Base-by-base conservation (phyloP, 2,888 invertebrate species). In the Aspidiotus rigidus region DNA sequence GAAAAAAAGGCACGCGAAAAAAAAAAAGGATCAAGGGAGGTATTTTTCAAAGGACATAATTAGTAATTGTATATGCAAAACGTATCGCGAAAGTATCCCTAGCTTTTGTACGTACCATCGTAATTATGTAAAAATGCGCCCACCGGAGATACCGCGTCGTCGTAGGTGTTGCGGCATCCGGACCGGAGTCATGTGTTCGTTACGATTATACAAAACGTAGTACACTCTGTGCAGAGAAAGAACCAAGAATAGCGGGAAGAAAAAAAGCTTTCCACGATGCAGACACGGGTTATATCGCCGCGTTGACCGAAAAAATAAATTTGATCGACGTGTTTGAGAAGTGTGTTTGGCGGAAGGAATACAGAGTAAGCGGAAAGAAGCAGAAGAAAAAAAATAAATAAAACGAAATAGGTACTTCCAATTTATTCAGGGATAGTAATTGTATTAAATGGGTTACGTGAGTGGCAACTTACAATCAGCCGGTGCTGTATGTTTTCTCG, bases 1-100 rank as follows among this genome's bases (percentile, higher is more conserved):
- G 57, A 56, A 62, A 66, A 56, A 56, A 56, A 15, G 7, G 49
- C 11, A 7, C 15, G 7, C 10, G 56, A 2, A 5, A 17, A 66
- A 66, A 57, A 56, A 17, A 17, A 66, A 66, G 66, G 66, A 57
- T 28, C 57, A 57, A 66, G 66, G 66, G 66, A 66, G 66, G 57
- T 66, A 66, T 57, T 66, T 64, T 66, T 28, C 57, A 66, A 66
- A 64, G 56, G 66, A 56, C 66, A 66, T 66, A 66, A 66, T 66
- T 66, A 66, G 66, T 66, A 66, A 66, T 66, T 66, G 66, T 66
- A 66, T 66, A 66, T 66, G 66, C 66, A 66, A 66, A 66, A 66
- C 66, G 66, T 66, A 66, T 66, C 66, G 66, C 56, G 66, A 59
- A 66, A 66, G 66, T 66, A 66, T 66, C 66, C 66, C 66, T 66